Percentiles rank a stretch among this genome's conserved stretches.
Conservation (phyloP, 2,888 invertebrate species). For the Dorcus hopei region DNA sequence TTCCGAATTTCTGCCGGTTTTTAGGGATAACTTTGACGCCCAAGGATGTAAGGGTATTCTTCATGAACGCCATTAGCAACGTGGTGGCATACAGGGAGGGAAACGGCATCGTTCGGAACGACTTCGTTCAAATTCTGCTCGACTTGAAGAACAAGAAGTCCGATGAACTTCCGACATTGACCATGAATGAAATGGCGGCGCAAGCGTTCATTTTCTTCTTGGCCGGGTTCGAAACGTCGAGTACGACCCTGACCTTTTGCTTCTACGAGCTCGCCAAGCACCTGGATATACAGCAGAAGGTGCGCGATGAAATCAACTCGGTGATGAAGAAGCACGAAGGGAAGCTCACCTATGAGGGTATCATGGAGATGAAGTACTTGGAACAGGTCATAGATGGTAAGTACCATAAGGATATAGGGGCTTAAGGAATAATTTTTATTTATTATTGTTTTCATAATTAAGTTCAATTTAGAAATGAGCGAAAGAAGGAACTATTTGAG, state of each 20-base stretch:
- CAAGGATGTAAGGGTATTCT: not conserved
- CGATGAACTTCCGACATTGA: slow-evolving; percentile 7
- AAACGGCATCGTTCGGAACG: not conserved
- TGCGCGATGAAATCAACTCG: slow-evolving; percentile 44
- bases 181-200: slow-evolving; percentile 33
- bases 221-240: slow-evolving; percentile 53
- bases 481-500: too few species aligned
- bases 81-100: not conserved
- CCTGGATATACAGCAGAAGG: slow-evolving; percentile 46
- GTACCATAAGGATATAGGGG: not conserved
- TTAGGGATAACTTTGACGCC: not conserved
- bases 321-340: slow-evolving; percentile 37
- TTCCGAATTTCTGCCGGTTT: slow-evolving; percentile 1
- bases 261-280: slow-evolving; percentile 46
- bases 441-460: too few species aligned
- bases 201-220: slow-evolving; percentile 38
- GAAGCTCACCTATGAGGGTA: slow-evolving; percentile 44
- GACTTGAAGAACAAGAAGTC: slow-evolving; percentile 6
- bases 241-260: slow-evolving; percentile 44
- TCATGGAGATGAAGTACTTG: slow-evolving; percentile 50
- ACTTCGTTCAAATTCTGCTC: slow-evolving; percentile 10
- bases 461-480: too few species aligned
- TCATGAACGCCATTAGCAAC: not conserved
- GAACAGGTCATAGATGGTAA: slow-evolving; percentile 47
- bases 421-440: not conserved